Percentiles rank a stretch among this genome's conserved stretches.
phyloP scores from a whole-genome alignment of 2,888 invertebrate species.

The Cantharis rufa region DNA sequence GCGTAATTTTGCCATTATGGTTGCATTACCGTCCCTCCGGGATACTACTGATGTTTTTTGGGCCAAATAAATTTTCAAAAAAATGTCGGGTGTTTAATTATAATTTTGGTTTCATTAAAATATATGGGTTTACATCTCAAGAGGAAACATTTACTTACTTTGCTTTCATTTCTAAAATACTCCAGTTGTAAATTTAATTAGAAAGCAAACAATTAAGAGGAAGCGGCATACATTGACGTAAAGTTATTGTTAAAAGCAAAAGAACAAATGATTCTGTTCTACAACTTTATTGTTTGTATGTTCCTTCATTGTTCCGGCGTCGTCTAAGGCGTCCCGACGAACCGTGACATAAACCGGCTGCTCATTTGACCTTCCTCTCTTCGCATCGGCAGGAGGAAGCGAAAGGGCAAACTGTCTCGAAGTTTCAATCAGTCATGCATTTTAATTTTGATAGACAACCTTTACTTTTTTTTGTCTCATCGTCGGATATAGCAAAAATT shows the following conservation, averaged over 20 bases:
- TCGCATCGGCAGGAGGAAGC: conserved; percentile 26
- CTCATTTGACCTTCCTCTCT: conserved; percentile 35
- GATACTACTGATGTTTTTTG: not conserved
- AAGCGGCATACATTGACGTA: conserved; percentile 28
- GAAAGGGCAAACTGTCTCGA: conserved; percentile 33
- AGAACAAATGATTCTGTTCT: conserved; percentile 39
- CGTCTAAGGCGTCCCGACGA: conserved; percentile 35
- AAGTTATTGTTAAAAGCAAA: conserved; percentile 36
- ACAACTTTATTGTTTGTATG: conserved; percentile 39
- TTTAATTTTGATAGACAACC: conserved; percentile 15
- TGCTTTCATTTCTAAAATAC: not conserved
- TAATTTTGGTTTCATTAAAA: not conserved
- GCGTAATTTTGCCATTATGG: not conserved
- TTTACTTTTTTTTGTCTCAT: not conserved
- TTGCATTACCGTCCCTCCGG: not conserved
- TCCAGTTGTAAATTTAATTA: conserved; percentile 27
- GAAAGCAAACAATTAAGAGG: conserved; percentile 23
- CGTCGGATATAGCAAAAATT: not conserved
- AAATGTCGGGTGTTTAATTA: not conserved
- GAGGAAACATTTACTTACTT: conserved; percentile 2
- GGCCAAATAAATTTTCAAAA: not conserved
- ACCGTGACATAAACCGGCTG: conserved; percentile 38
- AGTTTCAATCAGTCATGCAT: conserved; percentile 25
- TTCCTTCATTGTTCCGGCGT: conserved; percentile 29
- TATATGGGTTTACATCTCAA: not conserved